Evolutionary conservation across 2,113 vertebrate genomes (phyloP).

Genomic region (Callipepla squamata): DNA sequence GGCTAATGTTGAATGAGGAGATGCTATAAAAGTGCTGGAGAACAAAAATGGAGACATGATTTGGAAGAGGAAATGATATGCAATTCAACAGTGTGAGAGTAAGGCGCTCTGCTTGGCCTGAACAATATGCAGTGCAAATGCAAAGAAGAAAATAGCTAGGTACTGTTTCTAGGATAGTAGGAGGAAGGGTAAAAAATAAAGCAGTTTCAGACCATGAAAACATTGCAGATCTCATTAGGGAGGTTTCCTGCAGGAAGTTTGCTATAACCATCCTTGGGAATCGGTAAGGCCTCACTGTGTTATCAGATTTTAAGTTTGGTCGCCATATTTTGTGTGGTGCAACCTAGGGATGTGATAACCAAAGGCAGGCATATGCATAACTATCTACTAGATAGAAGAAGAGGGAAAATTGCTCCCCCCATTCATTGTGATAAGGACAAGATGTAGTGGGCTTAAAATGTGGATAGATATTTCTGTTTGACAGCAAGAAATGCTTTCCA

Average conservation of each 20-base stretch:
- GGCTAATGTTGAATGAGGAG: not conserved
- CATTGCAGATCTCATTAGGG: not conserved
- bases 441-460: not conserved
- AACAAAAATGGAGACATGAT: not conserved
- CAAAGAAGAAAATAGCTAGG: not conserved
- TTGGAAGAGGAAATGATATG: not conserved
- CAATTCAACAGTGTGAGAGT: not conserved
- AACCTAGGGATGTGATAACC: not conserved
- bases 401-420: not conserved
- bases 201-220: not conserved
- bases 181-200: not conserved
- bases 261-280: not conserved
- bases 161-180: not conserved
- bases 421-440: not conserved
- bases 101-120: not conserved
- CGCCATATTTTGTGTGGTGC: not conserved
- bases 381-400: not conserved
- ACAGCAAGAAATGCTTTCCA: not conserved
- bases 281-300: not conserved
- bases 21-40: not conserved
- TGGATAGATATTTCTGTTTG: not conserved
- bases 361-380: not conserved
- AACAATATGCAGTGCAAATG: not conserved
- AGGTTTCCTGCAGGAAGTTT: not conserved
- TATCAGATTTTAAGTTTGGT: not conserved